Base-by-base conservation (phyloP, 1,140 invertebrate genomes). In the Zaprionus tsacasi region DNA sequence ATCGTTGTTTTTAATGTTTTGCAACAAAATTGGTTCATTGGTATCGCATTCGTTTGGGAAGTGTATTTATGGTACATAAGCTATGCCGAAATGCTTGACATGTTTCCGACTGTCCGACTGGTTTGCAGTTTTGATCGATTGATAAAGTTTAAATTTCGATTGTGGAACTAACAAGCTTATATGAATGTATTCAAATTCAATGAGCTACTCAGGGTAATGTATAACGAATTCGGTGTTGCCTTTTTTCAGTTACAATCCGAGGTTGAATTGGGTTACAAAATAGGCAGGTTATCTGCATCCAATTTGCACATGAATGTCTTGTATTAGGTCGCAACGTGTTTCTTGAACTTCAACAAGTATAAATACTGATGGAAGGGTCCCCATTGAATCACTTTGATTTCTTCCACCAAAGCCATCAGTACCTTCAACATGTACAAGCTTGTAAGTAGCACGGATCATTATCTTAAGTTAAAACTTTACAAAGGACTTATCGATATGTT, bases 351-450 rank as follows among this genome's bases (percentile, higher is more conserved):
- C 21, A 69, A 6, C 57, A 66, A 66, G 56, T 87, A 85, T 86
- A 86, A 81, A 85, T 86, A 82, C 67, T 56, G 67, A 15, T 50
- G 59, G 48, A 55, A 30, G 66, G 40, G 45, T 15, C 17, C 50
- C 66, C 33, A 74, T 65, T 70, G 81, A 57, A 60, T 81, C 81
- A 77, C 70, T 56, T 54, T 56, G 38, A 40, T 63, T 59, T 55
- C 50, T 33, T 57, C 74, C 57, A 30, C 64, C 69, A 70, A 64
- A 64, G 54, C 48, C 21, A 58, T 33, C 64, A 56, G 33, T 75
- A 60, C n/a, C 74, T 71, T 64, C 82, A 76, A 38, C 61, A 89
- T 89, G 82, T 83, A 64, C 70, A 88, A 82, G 77, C 70, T 85
- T 68, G 86, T 85, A 76, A 85, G 78, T 85, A 61, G n/a, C 17